Evolutionary conservation across 2,888 invertebrate species (phyloP).

Genomic region (Nineta flava): DNA sequence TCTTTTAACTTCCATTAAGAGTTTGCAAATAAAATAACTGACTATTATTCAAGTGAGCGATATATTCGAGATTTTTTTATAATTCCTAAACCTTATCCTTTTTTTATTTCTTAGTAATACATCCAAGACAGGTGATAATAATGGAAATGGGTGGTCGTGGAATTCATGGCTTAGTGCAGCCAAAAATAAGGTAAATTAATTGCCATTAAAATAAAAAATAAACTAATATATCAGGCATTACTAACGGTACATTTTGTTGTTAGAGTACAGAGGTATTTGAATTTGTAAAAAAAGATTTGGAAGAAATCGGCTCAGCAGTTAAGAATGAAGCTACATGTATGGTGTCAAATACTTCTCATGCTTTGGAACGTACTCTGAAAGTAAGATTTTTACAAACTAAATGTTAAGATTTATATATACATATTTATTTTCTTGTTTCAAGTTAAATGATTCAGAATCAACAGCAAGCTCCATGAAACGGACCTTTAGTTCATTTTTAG

Average conservation of each 20-base stretch:
- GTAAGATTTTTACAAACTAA: conserved; percentile 23
- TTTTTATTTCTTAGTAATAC: no score
- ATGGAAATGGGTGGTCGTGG: conserved; percentile 19
- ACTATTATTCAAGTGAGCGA: no score
- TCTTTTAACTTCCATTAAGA: no score
- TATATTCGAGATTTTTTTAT: no score
- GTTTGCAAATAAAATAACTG: no score
- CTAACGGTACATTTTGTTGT: conserved; percentile 13
- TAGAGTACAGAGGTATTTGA: conserved; percentile 59
- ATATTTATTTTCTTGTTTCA: conserved; percentile 16
- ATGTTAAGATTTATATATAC: not conserved
- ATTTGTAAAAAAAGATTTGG: conserved; percentile 60
- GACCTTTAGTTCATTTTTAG: conserved; percentile 53
- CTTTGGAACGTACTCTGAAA: conserved; percentile 51
- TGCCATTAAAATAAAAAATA: not conserved
- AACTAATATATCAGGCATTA: not conserved
- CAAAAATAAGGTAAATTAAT: conserved; percentile 24
- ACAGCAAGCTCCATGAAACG: conserved; percentile 55
- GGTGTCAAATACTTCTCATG: conserved; percentile 46
- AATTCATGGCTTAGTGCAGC: conserved; percentile 28
- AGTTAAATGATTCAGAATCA: conserved; percentile 57
- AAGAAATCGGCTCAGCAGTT: conserved; percentile 55
- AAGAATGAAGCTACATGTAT: conserved; percentile 54
- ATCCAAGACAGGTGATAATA: not conserved
- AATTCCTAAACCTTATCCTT: no score